Conservation (phyloP, 2,888 invertebrate species). For the Alviniconcha strummeri region DNA sequence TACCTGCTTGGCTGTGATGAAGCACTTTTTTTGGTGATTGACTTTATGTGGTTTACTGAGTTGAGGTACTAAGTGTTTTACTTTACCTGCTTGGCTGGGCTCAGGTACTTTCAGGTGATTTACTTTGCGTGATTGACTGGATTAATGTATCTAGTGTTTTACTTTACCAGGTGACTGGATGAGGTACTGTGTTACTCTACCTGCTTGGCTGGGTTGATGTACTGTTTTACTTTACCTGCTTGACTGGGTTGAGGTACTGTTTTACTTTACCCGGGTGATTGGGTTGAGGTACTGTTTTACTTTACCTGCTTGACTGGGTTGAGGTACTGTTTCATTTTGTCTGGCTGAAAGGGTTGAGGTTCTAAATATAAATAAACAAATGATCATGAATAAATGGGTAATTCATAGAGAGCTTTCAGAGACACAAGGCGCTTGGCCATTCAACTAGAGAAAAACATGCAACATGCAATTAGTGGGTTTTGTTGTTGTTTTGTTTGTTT, state of each 20-base stretch:
- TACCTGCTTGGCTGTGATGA: constrained; percentile 37
- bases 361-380: too few species aligned
- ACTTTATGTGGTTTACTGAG: too few species aligned
- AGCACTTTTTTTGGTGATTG: not conserved
- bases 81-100: constrained; percentile 48
- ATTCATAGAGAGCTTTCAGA: too few species aligned
- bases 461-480: too few species aligned
- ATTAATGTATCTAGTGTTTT: not conserved
- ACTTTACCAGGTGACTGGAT: not conserved
- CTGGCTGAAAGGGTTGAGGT: not conserved
- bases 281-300: not conserved
- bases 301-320: not conserved
- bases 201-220: not conserved
- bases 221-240: not conserved
- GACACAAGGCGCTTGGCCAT: too few species aligned
- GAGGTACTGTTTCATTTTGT: not conserved
- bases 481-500: too few species aligned
- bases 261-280: not conserved
- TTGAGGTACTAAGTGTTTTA: constrained; percentile 80
- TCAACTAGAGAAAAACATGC: too few species aligned
- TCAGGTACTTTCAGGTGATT: not conserved
- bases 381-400: too few species aligned
- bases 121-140: too few species aligned
- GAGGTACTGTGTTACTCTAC: too few species aligned
- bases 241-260: not conserved